phyloP scores from a whole-genome alignment of 2,888 invertebrate species.

The Busseola fusca region DNA sequence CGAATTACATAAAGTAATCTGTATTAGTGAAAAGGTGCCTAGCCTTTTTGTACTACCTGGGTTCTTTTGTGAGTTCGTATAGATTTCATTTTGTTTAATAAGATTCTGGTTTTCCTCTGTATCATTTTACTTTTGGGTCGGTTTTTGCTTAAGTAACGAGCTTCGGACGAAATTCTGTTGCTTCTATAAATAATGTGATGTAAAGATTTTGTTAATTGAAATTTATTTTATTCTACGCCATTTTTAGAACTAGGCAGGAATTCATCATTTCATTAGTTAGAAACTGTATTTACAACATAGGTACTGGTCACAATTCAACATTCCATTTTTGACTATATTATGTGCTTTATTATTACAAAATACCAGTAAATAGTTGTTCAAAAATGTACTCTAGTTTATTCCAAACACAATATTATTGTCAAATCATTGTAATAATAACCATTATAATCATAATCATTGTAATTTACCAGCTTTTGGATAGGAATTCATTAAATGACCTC shows the following conservation, averaged over 20 bases:
- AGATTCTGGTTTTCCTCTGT: slow-evolving; percentile 18
- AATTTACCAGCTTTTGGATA: too few relatives aligned
- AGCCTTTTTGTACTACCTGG: slow-evolving; percentile 33
- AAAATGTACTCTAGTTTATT: too few relatives aligned
- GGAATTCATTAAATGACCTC: too few relatives aligned
- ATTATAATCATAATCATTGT: too few relatives aligned
- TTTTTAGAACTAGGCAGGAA: not conserved
- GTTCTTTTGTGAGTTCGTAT: slow-evolving; percentile 9
- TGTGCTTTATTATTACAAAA: too few relatives aligned
- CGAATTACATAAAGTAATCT: slow-evolving; percentile 42
- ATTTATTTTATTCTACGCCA: not conserved
- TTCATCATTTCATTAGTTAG: slow-evolving; percentile 48
- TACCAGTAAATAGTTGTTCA: too few relatives aligned
- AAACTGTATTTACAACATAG: too few relatives aligned
- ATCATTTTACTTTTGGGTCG: slow-evolving; percentile 22
- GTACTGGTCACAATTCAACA: too few relatives aligned
- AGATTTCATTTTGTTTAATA: slow-evolving; percentile 32
- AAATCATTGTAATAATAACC: too few relatives aligned
- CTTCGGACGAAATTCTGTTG: not conserved
- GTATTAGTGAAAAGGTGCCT: slow-evolving; percentile 43
- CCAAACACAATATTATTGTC: too few relatives aligned
- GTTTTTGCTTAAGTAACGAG: not conserved
- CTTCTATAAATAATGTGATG: not conserved
- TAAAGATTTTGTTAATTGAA: not conserved
- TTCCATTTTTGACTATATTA: too few relatives aligned